These are phyloP conservation scores for Cerastis rubricosa DNA, from an alignment of 2,888 invertebrate genomes.

Conservation along the genomic window DNA sequence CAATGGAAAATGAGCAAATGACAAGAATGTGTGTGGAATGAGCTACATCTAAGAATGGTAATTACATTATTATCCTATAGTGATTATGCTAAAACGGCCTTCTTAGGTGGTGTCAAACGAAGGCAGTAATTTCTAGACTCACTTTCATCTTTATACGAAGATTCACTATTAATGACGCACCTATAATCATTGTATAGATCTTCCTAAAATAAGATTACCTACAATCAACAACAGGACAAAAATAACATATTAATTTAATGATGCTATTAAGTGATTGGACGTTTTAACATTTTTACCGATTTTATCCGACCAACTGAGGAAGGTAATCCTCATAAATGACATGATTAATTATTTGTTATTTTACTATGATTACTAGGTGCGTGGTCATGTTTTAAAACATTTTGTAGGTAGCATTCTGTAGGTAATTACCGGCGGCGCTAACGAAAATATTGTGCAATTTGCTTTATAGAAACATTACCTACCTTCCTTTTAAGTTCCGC, in stretches of 20 bases:
- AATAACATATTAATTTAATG: not conserved
- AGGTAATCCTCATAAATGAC: conserved; percentile 21
- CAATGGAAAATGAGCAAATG: no score
- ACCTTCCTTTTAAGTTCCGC: not conserved
- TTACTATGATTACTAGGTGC: not conserved
- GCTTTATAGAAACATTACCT: not conserved
- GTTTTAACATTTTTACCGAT: not conserved
- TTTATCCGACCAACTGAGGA: conserved; percentile 13
- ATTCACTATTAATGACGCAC: not conserved
- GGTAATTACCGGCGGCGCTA: not conserved
- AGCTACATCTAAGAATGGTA: no score
- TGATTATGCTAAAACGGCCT: no score
- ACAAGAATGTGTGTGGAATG: no score
- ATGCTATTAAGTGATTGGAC: not conserved
- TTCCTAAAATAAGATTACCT: conserved; percentile 11
- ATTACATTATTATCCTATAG: no score
- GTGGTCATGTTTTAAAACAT: not conserved
- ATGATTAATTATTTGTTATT: conserved; percentile 25
- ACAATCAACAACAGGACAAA: not conserved
- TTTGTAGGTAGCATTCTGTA: no score
- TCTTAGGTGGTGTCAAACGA: not conserved
- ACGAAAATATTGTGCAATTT: not conserved
- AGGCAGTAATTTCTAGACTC: not conserved
- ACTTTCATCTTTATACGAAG: not conserved
- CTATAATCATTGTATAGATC: conserved; percentile 6